Percentiles rank a stretch among this genome's conserved stretches.
Conservation (phyloP, 2,888 invertebrate genomes). For the Leptura quadrifasciata region DNA sequence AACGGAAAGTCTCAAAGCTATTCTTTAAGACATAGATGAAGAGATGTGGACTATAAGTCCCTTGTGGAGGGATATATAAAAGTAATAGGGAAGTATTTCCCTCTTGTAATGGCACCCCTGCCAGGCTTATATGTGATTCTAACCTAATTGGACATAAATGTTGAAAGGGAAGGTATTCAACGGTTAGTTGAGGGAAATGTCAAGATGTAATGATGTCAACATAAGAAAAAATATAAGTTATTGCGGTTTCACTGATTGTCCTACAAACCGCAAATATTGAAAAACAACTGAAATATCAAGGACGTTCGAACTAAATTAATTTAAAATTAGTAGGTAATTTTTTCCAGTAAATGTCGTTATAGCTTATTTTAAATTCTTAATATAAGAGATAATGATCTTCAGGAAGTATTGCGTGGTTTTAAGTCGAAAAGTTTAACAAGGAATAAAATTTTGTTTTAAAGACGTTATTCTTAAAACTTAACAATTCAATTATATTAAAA, state of each 20-base stretch:
- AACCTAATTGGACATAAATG: conserved; percentile 26
- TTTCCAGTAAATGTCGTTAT: too few relatives aligned
- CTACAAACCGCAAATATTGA: not conserved
- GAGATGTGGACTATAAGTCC: not conserved
- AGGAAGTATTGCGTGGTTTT: too few relatives aligned
- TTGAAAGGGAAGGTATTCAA: conserved; percentile 15
- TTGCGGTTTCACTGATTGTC: not conserved
- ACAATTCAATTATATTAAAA: too few relatives aligned
- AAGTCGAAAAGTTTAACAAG: too few relatives aligned
- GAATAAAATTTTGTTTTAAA: too few relatives aligned
- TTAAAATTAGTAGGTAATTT: too few relatives aligned
- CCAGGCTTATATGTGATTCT: conserved; percentile 4
- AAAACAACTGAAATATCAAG: too few relatives aligned
- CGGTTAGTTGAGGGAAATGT: conserved; percentile 8
- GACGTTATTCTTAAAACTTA: too few relatives aligned
- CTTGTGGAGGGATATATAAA: conserved; percentile 41
- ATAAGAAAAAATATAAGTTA: not conserved
- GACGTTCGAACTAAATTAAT: too few relatives aligned
- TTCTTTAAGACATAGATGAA: not conserved
- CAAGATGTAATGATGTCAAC: not conserved
- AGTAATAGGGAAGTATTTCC: conserved; percentile 32
- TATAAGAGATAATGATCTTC: too few relatives aligned
- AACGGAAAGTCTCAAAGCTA: too few relatives aligned
- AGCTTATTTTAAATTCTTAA: too few relatives aligned
- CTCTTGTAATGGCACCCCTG: conserved; percentile 5